Percentiles rank a stretch among this genome's conserved stretches.
Evolutionary conservation across 64 coral and sea anemone genomes (phyloP).

Genomic region (Actinia tenebrosa): DNA sequence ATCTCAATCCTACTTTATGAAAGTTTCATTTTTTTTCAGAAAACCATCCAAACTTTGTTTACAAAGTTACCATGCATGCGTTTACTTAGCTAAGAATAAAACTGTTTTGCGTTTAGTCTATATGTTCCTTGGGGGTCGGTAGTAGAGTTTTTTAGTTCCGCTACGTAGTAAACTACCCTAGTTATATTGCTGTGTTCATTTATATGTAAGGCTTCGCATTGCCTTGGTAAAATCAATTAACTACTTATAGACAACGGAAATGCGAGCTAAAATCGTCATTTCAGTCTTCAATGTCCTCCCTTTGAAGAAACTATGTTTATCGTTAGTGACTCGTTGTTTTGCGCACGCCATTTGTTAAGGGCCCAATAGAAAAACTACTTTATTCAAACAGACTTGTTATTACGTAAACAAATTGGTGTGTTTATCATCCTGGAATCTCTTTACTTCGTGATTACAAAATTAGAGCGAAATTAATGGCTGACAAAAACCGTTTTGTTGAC

Average conservation of each 20-base stretch:
- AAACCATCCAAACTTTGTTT: neutral
- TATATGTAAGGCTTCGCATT: slow-evolving; percentile 1
- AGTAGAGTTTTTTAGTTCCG: neutral
- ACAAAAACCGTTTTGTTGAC: slow-evolving; percentile 17
- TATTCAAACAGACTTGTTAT: neutral
- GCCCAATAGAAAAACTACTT: neutral
- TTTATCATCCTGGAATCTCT: neutral
- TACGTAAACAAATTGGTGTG: neutral
- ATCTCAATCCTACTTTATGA: neutral
- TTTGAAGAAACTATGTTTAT: slow-evolving; percentile 9
- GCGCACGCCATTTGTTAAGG: neutral
- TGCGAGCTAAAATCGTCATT: slow-evolving; percentile 7
- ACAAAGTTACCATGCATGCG: neutral
- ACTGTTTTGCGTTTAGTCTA: neutral
- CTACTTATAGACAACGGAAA: neutral
- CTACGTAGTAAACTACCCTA: neutral
- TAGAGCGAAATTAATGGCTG: neutral
- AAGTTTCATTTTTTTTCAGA: neutral
- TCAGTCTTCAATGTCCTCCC: neutral
- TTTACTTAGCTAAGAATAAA: slow-evolving; percentile 6
- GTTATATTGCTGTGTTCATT: neutral
- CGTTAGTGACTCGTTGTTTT: neutral
- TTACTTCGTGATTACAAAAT: neutral
- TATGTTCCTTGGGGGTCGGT: slow-evolving; percentile 10
- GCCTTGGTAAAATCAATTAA: slow-evolving; percentile 24